Evolutionary conservation across 2,113 vertebrate species (phyloP), one percentile per base, ranked within the genome.

Genomic region (Pterocles burchelli): DNA sequence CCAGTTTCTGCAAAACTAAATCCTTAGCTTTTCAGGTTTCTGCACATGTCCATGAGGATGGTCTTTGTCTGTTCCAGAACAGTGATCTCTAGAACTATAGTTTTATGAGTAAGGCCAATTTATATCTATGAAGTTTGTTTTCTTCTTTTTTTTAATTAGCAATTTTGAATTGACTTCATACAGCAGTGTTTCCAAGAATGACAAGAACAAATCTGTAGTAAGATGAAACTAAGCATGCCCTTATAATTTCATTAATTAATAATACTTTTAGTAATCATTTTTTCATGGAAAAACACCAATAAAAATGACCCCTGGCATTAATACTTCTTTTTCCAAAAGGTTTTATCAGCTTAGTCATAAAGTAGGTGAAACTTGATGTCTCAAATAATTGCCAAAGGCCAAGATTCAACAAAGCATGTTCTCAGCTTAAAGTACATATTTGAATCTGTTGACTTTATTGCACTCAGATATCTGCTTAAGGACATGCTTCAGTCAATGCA

Each of bases 401-500:
- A 94, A 66, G 49, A 91, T 82, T 75, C 70, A 62, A 38, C 20
- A 88, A 93, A 90, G 12, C 22, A 26, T 86, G 28, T 88, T 90
- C 51, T 86, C 1, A 7, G 58, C 67, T 89, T 92, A 92, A 95
- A 92, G 70, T 63, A 86, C 48, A 57, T 87, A 81, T 96, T 95
- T 72, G 92, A 92, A 91, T 93, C 88, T 93, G 55, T 80, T 81
- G 85, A 86, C 49, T 76, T 96, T 92, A 73, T 57, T 55, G 26
- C 51, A 94, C 59, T 88, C 71, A 41, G 82, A 71, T 94, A 93
- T 46, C 90, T 85, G 66, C 70, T 95, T 91, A 88, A 92, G 88
- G 79, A 94, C 63, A 88, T 83, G 83, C 75, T 92, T 92, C 75
- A 93, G 59, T 59, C 92, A 90, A 55, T 93, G 84, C 52, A 62